phyloP scores from a whole-genome alignment of 2,113 vertebrate genomes.

The Regulus satrapa region DNA sequence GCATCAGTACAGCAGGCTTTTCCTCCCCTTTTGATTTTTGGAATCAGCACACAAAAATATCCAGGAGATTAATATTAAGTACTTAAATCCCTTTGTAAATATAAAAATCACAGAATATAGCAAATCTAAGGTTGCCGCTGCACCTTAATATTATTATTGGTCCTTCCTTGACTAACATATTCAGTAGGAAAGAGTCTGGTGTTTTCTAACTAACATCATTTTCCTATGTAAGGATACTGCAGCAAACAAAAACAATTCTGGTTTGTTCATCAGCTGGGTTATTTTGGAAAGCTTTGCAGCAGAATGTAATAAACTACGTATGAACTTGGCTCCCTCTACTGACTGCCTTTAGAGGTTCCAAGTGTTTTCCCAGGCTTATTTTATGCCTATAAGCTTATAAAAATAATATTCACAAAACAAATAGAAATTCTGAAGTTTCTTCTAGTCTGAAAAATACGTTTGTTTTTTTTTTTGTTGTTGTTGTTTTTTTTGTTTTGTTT shows the following conservation, averaged over 20 bases:
- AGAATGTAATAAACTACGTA: neutral
- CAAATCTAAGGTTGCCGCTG: neutral
- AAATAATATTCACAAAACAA: neutral
- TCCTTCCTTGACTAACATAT: neutral
- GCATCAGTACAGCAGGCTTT: neutral
- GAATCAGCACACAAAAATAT: neutral
- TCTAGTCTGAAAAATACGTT: neutral
- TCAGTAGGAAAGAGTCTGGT: neutral
- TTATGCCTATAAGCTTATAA: neutral
- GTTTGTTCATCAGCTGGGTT: neutral
- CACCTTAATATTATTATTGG: neutral
- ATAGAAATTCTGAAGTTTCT: neutral
- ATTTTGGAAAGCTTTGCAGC: neutral
- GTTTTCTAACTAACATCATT: neutral
- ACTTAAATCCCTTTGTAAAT: neutral
- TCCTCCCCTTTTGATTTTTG: neutral
- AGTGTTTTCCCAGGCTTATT: neutral
- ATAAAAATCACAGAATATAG: neutral
- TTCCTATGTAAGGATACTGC: neutral
- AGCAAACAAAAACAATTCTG: neutral
- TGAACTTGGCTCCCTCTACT: slow-evolving; percentile 20
- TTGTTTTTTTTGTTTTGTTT: too few species aligned
- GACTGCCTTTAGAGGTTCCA: neutral
- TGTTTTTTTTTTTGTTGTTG: rapidly evolving
- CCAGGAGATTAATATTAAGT: neutral